Percentiles rank a stretch among this genome's conserved stretches.
These are phyloP conservation scores for Nemurella pictetii DNA, from an alignment of 2,888 invertebrate species.

Conservation along the genomic window DNA sequence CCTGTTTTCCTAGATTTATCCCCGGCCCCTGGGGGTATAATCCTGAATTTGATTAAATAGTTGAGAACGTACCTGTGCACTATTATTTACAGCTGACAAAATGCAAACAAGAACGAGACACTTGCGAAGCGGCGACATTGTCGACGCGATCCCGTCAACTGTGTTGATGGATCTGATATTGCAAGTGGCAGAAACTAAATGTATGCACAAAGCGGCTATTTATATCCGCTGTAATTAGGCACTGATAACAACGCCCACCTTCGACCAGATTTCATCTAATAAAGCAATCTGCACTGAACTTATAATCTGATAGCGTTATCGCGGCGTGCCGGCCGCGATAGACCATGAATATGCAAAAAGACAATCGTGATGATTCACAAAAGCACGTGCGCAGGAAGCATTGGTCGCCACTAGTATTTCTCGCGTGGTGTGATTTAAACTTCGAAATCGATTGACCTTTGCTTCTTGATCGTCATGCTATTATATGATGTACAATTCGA, in stretches of 20 bases:
- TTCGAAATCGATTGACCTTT: background rate
- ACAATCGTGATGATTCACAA: background rate
- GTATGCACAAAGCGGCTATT: background rate
- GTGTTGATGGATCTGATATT: background rate
- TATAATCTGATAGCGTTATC: background rate
- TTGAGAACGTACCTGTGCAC: slow-evolving; percentile 7
- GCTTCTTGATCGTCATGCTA: background rate
- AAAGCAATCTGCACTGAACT: background rate
- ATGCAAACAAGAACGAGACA: background rate
- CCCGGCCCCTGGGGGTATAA: background rate
- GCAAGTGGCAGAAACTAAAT: background rate
- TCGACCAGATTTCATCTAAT: background rate
- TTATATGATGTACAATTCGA: too few relatives aligned
- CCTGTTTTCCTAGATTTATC: slow-evolving; percentile 10
- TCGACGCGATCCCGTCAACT: background rate
- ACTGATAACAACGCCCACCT: background rate
- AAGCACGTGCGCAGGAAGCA: background rate
- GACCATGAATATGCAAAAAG: background rate
- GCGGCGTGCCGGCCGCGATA: background rate
- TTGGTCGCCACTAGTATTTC: background rate
- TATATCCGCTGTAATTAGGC: background rate
- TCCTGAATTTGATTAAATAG: slow-evolving; percentile 26
- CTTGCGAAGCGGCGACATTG: background rate
- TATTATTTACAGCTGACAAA: slow-evolving; percentile 16
- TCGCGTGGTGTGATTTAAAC: background rate